Evolutionary conservation across 2,888 invertebrate species (phyloP).

Genomic region (Coecobrya sp.): DNA sequence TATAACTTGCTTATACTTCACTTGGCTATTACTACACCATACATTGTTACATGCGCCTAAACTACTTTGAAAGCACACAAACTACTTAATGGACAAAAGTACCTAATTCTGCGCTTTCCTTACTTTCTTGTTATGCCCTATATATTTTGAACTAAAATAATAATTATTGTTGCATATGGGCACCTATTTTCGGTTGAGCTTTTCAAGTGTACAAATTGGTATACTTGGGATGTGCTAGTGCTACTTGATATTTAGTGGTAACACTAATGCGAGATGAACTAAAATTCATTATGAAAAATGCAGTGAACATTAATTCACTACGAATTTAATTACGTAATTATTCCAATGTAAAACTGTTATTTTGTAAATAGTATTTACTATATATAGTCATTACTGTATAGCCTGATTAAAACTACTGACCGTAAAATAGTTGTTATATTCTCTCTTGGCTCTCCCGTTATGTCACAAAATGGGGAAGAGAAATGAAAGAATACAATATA

Average conservation of each 20-base stretch:
- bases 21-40: not conserved
- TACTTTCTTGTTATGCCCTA: not conserved
- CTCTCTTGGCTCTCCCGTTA: not conserved
- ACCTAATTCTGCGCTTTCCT: not conserved
- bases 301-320: conserved; percentile 35
- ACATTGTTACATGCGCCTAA: not conserved
- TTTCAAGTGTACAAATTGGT: not conserved
- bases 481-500: not conserved
- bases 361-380: not conserved
- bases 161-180: not conserved
- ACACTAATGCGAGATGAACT: conserved; percentile 34
- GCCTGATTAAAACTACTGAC: not conserved
- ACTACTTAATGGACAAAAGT: not conserved
- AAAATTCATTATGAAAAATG: conserved; percentile 47
- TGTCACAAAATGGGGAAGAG: not conserved
- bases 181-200: not conserved
- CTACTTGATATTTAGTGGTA: not conserved
- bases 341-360: conserved; percentile 15
- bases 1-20: not conserved
- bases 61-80: not conserved
- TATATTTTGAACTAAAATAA: not conserved
- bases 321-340: conserved; percentile 59
- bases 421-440: not conserved
- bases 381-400: not conserved
- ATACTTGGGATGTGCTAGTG: not conserved